phyloP scores from a whole-genome alignment of 2,888 invertebrate species.

The Tenthredo livida region DNA sequence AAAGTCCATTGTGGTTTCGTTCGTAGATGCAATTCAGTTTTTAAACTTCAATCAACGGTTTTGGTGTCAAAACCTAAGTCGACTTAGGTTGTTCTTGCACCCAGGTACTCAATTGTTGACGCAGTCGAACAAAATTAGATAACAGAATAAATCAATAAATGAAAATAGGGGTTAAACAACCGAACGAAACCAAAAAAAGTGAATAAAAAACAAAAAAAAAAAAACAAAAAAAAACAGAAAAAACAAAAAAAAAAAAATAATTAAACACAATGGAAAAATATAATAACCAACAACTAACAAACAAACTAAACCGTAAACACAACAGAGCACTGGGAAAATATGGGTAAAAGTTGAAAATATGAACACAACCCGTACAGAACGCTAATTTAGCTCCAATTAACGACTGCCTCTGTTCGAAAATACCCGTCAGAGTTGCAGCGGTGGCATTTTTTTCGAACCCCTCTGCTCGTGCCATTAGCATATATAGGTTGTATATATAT shows the following conservation, averaged over 20 bases:
- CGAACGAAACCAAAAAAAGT: too few species aligned
- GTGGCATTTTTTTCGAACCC: slow-evolving; percentile 43
- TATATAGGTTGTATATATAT: background rate
- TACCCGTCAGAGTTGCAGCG: slow-evolving; percentile 47
- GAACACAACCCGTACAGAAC: slow-evolving; percentile 48
- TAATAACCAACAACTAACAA: background rate
- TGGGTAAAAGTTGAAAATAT: slow-evolving; percentile 23
- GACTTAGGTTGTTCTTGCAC: too few species aligned
- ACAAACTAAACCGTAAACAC: background rate
- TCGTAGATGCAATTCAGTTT: too few species aligned
- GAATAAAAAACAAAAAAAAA: background rate
- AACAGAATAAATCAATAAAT: background rate
- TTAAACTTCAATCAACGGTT: too few species aligned
- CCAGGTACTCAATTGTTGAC: too few species aligned
- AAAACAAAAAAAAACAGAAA: background rate
- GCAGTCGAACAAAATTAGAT: background rate
- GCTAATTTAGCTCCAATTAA: slow-evolving; percentile 53
- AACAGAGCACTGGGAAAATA: background rate
- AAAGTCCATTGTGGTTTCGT: too few species aligned
- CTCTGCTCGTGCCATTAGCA: slow-evolving; percentile 30
- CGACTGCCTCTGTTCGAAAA: slow-evolving; percentile 46
- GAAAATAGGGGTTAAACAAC: background rate
- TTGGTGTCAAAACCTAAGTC: too few species aligned
- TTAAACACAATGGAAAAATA: background rate
- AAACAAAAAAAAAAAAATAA: background rate